A percentile compares a stretch with the other conserved stretches of the same genome.
phyloP scores from a whole-genome alignment of 2,888 invertebrate genomes.

The Thecocarcelia acutangulata region DNA sequence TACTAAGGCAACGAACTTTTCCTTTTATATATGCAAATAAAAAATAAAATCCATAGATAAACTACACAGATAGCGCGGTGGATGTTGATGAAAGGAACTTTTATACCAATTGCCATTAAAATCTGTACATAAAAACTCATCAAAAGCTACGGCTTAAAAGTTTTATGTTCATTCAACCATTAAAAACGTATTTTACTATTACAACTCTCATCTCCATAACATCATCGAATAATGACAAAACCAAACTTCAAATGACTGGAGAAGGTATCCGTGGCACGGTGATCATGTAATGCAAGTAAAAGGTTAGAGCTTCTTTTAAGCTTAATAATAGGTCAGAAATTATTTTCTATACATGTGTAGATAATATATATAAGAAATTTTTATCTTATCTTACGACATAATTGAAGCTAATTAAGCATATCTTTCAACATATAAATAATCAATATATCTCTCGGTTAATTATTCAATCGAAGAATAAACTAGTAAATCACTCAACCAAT shows the following conservation, averaged over 20 bases:
- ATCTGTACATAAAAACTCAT: conserved; percentile 61
- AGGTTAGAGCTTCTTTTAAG: no score
- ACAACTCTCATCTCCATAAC: conserved; percentile 65
- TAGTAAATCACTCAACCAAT: no score
- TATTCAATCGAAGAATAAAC: no score
- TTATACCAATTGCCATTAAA: conserved; percentile 56
- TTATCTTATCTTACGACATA: no score
- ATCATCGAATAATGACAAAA: conserved; percentile 54
- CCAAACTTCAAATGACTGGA: conserved; percentile 12
- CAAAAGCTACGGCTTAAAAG: conserved; percentile 69
- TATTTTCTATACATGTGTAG: no score
- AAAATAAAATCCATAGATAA: conserved; percentile 14
- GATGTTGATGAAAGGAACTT: conserved; percentile 8
- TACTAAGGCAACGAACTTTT: conserved; percentile 66
- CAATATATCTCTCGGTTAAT: no score
- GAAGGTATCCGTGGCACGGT: conserved; percentile 9
- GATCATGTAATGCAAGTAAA: no score
- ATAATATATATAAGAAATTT: no score
- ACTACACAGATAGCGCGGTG: conserved; percentile 36
- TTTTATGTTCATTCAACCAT: conserved; percentile 69
- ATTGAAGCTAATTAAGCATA: no score
- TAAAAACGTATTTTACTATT: conserved; percentile 68
- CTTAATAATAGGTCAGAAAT: no score
- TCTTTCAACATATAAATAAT: no score
- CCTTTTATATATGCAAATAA: conserved; percentile 32